phyloP scores from a whole-genome alignment of 1,140 invertebrate genomes.

The Dryas iulia region DNA sequence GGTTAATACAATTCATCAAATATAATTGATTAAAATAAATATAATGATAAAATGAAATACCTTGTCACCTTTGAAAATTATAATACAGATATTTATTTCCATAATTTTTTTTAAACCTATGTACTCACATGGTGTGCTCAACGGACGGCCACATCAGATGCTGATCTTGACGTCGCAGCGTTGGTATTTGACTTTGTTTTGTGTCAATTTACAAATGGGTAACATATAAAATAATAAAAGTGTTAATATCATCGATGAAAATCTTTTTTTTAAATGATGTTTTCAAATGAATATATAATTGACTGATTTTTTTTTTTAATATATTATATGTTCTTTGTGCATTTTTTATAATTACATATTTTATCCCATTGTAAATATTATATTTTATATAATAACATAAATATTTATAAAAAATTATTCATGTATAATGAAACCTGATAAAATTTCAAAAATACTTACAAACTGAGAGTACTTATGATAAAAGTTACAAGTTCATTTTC shows the following conservation, averaged over 20 bases:
- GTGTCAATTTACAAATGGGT: slow-evolving; percentile 80
- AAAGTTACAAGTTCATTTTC: slow-evolving; percentile 2
- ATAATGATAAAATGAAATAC: slow-evolving; percentile 8
- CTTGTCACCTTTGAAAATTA: slow-evolving; percentile 24
- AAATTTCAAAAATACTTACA: background rate
- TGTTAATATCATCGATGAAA: slow-evolving; percentile 79
- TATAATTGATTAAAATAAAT: background rate
- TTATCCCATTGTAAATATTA: slow-evolving; percentile 20
- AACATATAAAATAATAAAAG: slow-evolving; percentile 80
- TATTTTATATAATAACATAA: slow-evolving; percentile 1
- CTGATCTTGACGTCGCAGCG: slow-evolving; percentile 47
- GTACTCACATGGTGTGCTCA: slow-evolving; percentile 64
- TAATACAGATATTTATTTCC: slow-evolving; percentile 14
- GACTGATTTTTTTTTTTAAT: background rate
- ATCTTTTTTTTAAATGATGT: slow-evolving; percentile 42
- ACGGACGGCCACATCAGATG: slow-evolving; percentile 37
- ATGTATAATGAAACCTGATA: background rate
- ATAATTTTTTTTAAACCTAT: slow-evolving; percentile 45
- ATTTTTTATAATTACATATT: slow-evolving; percentile 1
- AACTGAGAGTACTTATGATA: slow-evolving; percentile 1
- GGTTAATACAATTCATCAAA: background rate
- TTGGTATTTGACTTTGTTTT: slow-evolving; percentile 76
- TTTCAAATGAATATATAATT: background rate
- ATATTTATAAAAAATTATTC: background rate
- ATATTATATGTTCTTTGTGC: slow-evolving; percentile 12